Conservation (phyloP, 2,797 vertebrate species). For the Arctocebus calabarensis region DNA sequence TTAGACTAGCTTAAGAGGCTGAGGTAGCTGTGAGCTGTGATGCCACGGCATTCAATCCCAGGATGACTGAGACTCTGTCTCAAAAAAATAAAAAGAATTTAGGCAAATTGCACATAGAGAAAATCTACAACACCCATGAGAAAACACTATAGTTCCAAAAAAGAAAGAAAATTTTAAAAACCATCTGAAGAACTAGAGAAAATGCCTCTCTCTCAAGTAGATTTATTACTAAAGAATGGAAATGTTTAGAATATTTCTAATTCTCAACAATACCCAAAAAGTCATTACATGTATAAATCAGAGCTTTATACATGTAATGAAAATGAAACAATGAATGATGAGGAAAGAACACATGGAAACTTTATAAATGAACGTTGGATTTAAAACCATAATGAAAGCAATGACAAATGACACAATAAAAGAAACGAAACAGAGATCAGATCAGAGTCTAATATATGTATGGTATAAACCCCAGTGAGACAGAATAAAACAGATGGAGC, state of each 20-base stretch:
- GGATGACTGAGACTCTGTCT: too few relatives aligned
- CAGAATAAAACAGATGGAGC: background rate
- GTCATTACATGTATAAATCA: background rate
- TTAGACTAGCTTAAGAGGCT: too few relatives aligned
- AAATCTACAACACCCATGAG: constrained; percentile 9
- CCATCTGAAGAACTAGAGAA: background rate
- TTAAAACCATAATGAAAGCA: background rate
- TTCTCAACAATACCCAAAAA: constrained; percentile 24
- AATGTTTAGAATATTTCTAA: constrained; percentile 25
- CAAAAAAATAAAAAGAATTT: background rate
- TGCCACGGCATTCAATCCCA: too few relatives aligned
- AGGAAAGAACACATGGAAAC: background rate
- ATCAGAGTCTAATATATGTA: background rate
- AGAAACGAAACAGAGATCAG: background rate
- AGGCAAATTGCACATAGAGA: background rate
- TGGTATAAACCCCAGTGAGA: background rate
- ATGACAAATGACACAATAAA: constrained; percentile 33
- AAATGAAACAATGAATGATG: background rate
- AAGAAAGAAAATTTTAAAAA: background rate
- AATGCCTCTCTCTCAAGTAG: background rate
- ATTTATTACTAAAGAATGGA: constrained; percentile 28
- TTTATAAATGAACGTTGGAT: constrained; percentile 16
- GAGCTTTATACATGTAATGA: constrained; percentile 12
- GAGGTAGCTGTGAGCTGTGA: too few relatives aligned
- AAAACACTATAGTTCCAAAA: background rate